phyloP scores from a whole-genome alignment of 2,888 invertebrate species.

The Diaperis boleti region DNA sequence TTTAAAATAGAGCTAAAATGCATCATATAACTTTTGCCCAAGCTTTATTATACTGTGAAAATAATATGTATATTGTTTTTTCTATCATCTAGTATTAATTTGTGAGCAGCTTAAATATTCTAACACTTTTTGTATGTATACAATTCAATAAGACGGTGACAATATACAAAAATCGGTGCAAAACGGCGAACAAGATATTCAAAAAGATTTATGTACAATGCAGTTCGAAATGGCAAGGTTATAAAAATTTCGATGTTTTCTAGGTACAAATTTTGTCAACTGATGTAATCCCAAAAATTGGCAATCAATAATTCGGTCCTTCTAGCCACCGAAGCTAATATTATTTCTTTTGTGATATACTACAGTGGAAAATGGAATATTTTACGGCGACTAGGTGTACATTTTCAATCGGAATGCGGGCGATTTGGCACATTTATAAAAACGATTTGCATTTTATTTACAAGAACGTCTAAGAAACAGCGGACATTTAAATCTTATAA shows the following conservation, averaged over 20 bases:
- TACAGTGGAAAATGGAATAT: too few species aligned
- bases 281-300: too few species aligned
- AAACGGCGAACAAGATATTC: constrained; percentile 32
- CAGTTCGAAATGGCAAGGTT: constrained; percentile 28
- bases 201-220: constrained; percentile 39
- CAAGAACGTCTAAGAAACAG: constrained; percentile 31
- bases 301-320: too few species aligned
- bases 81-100: constrained; percentile 43
- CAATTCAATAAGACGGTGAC: constrained; percentile 13
- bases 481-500: constrained; percentile 26
- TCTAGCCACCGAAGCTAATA: too few species aligned
- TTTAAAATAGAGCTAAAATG: constrained; percentile 57
- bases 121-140: not conserved
- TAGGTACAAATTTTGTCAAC: too few species aligned
- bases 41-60: constrained; percentile 49
- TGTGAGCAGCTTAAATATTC: constrained; percentile 35
- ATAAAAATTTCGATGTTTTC: constrained; percentile 47
- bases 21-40: constrained; percentile 48
- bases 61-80: constrained; percentile 50
- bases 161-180: constrained; percentile 37
- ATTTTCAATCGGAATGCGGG: constrained; percentile 4
- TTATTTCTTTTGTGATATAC: too few species aligned
- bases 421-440: constrained; percentile 45
- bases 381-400: too few species aligned
- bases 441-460: constrained; percentile 33